Evolutionary conservation across 2,888 invertebrate species (phyloP), one percentile per base, ranked within the genome.

Genomic region (Stictocephala bisonia): DNA sequence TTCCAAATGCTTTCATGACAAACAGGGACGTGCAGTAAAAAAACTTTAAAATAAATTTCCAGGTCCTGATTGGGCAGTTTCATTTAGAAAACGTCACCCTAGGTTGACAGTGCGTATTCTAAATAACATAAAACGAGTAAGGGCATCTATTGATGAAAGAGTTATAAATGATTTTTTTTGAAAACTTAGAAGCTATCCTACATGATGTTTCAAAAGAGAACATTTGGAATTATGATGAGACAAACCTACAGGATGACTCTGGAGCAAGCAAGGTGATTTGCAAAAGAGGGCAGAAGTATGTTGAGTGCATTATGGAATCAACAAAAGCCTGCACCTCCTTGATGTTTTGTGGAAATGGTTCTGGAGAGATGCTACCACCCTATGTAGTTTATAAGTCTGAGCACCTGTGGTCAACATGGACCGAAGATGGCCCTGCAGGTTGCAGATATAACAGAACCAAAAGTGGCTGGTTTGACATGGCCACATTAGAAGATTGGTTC

Each of bases 321-420:
- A 56, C 81, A 1, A 85, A 85, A 74, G 71, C 79, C 11, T 74
- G 81, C 1, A 79, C 79, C 13, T 82, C 82, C 7, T 20, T 83
- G 2, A 85, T 85, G 84, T 79, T 84, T 71, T 79, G 82, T 69
- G 82, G 79, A 15, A 79, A 81, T 41, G 84, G 84, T 11, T 78
- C 75, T 71, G 84, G 84, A 6, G 74, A 77, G 51, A 18, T 83
- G 1, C 76, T 84, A 27, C 83, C 84, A 6, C 79, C 79, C 24
- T 85, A 84, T 76, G 82, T 84, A 6, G 82, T 84, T 0, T 84
- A 85, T 76, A 85, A 84, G 78, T 79, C 83, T 1, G 77, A 78
- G 68, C 71, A n/a, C n/a, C n/a, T n/a, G n/a, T n/a, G n/a, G n/a
- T n/a, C n/a, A n/a, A n/a, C n/a, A n/a, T n/a, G n/a, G n/a, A n/a